Conservation (phyloP, 1,140 invertebrate species). For the Vanessa atalanta region DNA sequence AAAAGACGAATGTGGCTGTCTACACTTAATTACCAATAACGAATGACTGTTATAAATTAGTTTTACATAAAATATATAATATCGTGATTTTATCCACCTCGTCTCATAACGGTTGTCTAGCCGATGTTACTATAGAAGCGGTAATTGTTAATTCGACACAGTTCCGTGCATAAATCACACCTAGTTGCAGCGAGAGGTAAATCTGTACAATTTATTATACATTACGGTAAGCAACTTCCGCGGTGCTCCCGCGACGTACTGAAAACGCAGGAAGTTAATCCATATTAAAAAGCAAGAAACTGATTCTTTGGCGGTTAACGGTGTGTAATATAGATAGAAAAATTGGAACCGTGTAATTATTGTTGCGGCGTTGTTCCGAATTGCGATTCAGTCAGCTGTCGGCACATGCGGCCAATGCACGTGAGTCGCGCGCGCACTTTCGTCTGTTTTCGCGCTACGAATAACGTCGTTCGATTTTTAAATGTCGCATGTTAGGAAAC, state of each 20-base stretch:
- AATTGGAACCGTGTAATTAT: constrained; percentile 69
- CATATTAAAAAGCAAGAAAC: constrained; percentile 30
- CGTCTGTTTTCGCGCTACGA: constrained; percentile 61
- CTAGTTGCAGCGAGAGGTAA: constrained; percentile 64
- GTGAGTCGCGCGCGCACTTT: constrained; percentile 70
- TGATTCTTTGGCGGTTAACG: constrained; percentile 44
- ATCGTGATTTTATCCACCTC: constrained; percentile 37
- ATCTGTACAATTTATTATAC: constrained; percentile 73
- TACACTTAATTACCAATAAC: constrained; percentile 36
- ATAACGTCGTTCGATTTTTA: constrained; percentile 49
- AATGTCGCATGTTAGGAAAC: constrained; percentile 35
- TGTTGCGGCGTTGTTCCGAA: constrained; percentile 64
- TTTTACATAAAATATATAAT: constrained; percentile 44
- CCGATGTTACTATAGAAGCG: constrained; percentile 51
- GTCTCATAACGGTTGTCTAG: constrained; percentile 56
- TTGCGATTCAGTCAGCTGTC: constrained; percentile 74
- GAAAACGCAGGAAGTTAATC: constrained; percentile 52
- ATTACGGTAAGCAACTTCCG: constrained; percentile 57
- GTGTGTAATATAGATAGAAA: constrained; percentile 56
- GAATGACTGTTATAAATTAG: constrained; percentile 36
- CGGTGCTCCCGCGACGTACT: constrained; percentile 41
- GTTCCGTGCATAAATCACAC: constrained; percentile 71
- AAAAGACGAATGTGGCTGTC: constrained; percentile 20
- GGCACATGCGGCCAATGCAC: constrained; percentile 67
- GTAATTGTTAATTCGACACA: constrained; percentile 76